Evolutionary conservation across 2,888 invertebrate genomes (phyloP), one percentile per base, ranked within the genome.

Genomic region (Apocheima hispidaria): DNA sequence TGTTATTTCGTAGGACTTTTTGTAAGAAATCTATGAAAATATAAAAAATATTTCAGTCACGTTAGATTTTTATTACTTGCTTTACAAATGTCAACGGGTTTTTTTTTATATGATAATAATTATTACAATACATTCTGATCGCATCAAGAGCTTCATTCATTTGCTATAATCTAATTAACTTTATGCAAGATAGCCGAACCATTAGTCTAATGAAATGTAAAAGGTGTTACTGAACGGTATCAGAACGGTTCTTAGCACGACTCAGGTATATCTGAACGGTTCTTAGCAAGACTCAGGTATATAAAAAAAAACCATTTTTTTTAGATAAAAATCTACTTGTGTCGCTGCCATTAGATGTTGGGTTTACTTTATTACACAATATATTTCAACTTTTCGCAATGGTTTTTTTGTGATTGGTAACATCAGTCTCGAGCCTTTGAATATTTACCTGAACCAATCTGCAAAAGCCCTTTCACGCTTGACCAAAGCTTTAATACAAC

Each of bases 11-110:
- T 56, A 56, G 56, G 61, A 68, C 55, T 69, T 75, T 69, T 53
- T 70, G 63, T 71, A 66, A 69, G 68, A 71, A 62, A 69, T 70
- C 57, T 70, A 70, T 70, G 62, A 72, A 70, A 71, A 72, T 69
- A 75, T 68, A 71, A 75, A 26, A 60, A 69, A 53, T 70, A 73
- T 70, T 69, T 71, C 68, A 71, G 67, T 72, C 65, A 71, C 51
- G 23, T 38, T 46, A 36, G n/a, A 52, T 53, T 65, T 72, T 64
- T 60, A 69, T 56, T 49, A 64, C 7, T 44, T 60, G 46, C 1
- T 38, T 7, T 50, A 23, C 14, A 49, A 41, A 55, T 61, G 49
- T 55, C 36, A 43, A 36, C 21, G 16, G 21, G 16, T 16, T 44
- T 46, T 35, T 57, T 35, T 30, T 23, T 2, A 6, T 23, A 26